phyloP scores from a whole-genome alignment of 2,888 invertebrate genomes.

The Pterobdella sp. region DNA sequence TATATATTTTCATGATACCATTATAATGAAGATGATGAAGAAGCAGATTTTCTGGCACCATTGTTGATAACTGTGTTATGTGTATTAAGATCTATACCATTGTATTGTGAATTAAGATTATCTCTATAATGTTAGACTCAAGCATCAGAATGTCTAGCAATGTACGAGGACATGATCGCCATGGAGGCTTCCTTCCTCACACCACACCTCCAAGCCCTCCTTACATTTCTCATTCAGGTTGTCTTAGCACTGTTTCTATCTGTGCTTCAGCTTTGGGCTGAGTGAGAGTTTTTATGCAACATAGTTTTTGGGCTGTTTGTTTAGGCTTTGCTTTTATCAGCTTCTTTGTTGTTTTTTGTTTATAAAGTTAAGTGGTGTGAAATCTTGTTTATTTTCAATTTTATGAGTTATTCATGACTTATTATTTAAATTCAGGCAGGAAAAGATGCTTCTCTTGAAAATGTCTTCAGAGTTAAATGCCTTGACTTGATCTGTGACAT shows the following conservation, averaged over 20 bases:
- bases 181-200: background rate
- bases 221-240: background rate
- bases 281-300: background rate
- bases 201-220: background rate
- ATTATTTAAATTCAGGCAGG: slow-evolving; percentile 51
- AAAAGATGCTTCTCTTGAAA: slow-evolving; percentile 53
- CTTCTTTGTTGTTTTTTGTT: too few species aligned
- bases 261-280: background rate
- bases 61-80: too few species aligned
- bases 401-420: background rate
- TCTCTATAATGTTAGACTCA: too few species aligned
- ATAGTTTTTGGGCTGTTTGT: background rate
- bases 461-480: slow-evolving; percentile 62
- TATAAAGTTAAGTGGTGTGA: background rate
- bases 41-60: too few species aligned
- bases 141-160: background rate
- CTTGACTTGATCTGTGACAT: slow-evolving; percentile 63
- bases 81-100: too few species aligned
- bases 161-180: slow-evolving; percentile 9
- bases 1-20: too few species aligned
- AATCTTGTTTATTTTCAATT: background rate
- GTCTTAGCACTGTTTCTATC: background rate
- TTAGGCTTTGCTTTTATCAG: too few species aligned
- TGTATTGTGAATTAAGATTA: too few species aligned
- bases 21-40: too few species aligned